Evolutionary conservation across 2,888 invertebrate species (phyloP).

Genomic region (Labia minor): DNA sequence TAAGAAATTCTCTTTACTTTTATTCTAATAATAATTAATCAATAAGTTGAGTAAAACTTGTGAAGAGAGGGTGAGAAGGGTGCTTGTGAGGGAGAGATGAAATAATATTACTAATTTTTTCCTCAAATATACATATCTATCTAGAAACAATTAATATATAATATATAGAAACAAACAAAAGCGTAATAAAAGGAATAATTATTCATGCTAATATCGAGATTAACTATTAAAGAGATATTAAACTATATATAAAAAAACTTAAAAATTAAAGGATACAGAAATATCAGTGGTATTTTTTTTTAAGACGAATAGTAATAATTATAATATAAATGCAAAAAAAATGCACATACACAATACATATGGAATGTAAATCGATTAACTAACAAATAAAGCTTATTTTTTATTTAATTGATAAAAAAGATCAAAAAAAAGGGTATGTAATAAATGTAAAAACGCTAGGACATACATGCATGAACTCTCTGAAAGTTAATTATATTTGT

Average conservation of each 20-base stretch:
- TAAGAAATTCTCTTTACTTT: neutral
- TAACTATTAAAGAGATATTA: slow-evolving; percentile 8
- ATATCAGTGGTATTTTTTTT: no score
- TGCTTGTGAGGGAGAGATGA: no score
- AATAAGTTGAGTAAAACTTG: neutral
- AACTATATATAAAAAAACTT: neutral
- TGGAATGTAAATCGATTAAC: slow-evolving; percentile 23
- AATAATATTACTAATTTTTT: no score
- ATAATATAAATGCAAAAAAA: slow-evolving; percentile 19
- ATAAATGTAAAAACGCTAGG: slow-evolving; percentile 28
- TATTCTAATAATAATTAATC: neutral
- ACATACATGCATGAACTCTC: slow-evolving; percentile 24
- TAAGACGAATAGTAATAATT: no score
- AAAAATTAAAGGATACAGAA: neutral
- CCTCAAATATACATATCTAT: slow-evolving; percentile 9
- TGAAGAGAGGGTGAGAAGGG: no score
- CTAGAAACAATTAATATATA: neutral
- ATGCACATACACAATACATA: slow-evolving; percentile 21
- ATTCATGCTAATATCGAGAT: neutral
- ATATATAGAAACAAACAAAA: slow-evolving; percentile 15
- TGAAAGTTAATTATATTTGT: no score
- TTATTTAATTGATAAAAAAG: slow-evolving; percentile 13
- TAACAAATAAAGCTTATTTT: slow-evolving; percentile 20
- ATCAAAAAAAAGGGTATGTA: slow-evolving; percentile 28
- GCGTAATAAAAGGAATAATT: slow-evolving; percentile 9